Evolutionary conservation across 1,140 invertebrate genomes (phyloP).

Genomic region (Magallana gigas): DNA sequence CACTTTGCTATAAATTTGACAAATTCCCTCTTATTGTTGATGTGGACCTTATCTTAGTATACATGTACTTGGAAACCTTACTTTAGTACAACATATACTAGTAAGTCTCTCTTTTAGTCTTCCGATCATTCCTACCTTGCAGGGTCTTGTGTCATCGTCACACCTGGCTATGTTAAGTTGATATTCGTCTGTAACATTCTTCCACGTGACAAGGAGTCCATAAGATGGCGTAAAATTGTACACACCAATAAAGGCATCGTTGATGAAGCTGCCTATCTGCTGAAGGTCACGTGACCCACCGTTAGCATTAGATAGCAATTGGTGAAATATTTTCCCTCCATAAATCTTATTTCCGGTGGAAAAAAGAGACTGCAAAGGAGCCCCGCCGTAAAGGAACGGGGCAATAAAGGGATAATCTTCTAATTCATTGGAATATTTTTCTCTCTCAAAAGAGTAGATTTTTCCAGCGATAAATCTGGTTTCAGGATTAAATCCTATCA

Average conservation of each 20-base stretch:
- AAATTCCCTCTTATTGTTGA: no score
- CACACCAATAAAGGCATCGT: conserved; percentile 16
- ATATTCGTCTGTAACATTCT: neutral
- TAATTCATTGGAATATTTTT: neutral
- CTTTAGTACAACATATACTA: no score
- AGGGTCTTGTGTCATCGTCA: neutral
- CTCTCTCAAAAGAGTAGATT: neutral
- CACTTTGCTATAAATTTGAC: no score
- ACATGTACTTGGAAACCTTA: no score
- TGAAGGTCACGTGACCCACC: neutral
- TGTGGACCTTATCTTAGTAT: no score
- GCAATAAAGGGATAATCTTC: conserved; percentile 38
- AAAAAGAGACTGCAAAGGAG: neutral
- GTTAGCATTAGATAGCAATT: neutral
- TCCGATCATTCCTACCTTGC: neutral
- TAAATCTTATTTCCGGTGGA: neutral
- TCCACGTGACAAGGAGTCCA: conserved; percentile 21
- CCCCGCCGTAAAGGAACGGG: neutral
- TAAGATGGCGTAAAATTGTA: conserved; percentile 27
- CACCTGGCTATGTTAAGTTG: neutral
- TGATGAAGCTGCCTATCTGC: neutral
- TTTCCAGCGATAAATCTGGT: neutral
- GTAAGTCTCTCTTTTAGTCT: no score
- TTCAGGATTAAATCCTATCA: conserved; percentile 40
- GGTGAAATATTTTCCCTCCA: neutral